Base-by-base conservation (phyloP, 2,888 invertebrate genomes). In the Teinopalpus imperialis region DNA sequence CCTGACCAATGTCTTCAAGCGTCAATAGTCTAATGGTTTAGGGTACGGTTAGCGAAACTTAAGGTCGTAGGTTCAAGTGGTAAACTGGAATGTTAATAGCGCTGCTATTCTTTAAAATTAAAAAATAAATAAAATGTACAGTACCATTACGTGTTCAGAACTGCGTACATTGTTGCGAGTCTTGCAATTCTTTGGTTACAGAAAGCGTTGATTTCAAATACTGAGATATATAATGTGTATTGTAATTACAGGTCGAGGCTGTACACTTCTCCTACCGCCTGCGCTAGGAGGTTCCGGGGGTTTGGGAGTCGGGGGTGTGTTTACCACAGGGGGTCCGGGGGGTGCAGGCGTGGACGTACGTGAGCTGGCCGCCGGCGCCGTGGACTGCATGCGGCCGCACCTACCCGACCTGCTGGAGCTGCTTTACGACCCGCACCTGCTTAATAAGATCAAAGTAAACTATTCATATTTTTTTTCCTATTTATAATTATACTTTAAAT, bases 381-480 rank as follows among this genome's bases (percentile, higher is more conserved):
- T 97, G 1, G 99, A 99, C 81, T 97, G 98, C 66, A 94, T 99
- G 93, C 91, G 96, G 14, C 94, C 95, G 46, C 96, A 98, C 75
- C 91, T 99, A 43, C 93, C 93, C 12, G 99, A 99, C 78, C 94
- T 97, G 56, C 90, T 99, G 27, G 99, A 99, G 54, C 96, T 99
- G 75, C 90, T 99, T 52, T 94, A 97, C 5, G 99, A 99, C 80
- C 96, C 98, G 54, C 98, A 99, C 70, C 96, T 98, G 0, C 91
- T 99, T 43, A 96, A 96, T 61, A 98, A 98, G 91, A 94, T 99
- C 55, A 99, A 98, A 93, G 97, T 97, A 74, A 55, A 89, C 1
- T n/a, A n/a, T n/a, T n/a, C n/a, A n/a, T n/a, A n/a, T n/a, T n/a
- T n/a, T n/a, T n/a, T n/a, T n/a, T n/a, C n/a, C n/a, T n/a, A n/a